These are phyloP conservation scores for Phataginus tetradactyla DNA, from an alignment of 2,797 vertebrate genomes.

Conservation along the genomic window DNA sequence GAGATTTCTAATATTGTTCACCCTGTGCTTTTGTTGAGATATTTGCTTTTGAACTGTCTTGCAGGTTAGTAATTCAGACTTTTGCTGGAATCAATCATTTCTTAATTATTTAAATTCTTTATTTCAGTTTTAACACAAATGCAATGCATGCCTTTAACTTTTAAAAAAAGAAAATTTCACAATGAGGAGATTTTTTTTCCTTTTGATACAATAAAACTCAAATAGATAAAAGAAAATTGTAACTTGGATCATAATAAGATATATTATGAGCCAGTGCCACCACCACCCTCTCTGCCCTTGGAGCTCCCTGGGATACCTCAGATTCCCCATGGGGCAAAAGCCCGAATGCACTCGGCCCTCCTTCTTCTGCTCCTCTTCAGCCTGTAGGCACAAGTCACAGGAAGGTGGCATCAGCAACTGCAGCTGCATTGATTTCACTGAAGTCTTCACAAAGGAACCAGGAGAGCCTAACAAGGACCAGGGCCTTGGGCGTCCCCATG, in stretches of 20 bases:
- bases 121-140: neutral
- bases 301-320: too few species aligned
- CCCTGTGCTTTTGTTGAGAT: neutral
- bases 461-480: conserved; percentile 56
- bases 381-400: conserved; percentile 69
- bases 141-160: neutral
- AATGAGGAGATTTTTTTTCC: neutral
- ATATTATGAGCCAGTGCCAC: neutral
- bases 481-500: conserved; percentile 72
- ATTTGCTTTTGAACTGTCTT: neutral
- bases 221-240: neutral
- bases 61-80: neutral
- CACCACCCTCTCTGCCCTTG: too few species aligned
- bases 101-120: neutral
- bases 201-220: neutral
- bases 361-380: too few species aligned
- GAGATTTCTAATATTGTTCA: neutral
- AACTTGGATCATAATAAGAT: neutral
- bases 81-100: neutral
- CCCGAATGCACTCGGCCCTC: too few species aligned
- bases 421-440: conserved; percentile 68
- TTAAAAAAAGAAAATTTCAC: neutral
- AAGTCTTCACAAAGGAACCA: conserved; percentile 67
- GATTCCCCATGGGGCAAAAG: too few species aligned
- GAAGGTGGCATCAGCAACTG: conserved; percentile 82